Evolutionary conservation across 2,888 invertebrate species (phyloP).

Genomic region (Elysia crispata): DNA sequence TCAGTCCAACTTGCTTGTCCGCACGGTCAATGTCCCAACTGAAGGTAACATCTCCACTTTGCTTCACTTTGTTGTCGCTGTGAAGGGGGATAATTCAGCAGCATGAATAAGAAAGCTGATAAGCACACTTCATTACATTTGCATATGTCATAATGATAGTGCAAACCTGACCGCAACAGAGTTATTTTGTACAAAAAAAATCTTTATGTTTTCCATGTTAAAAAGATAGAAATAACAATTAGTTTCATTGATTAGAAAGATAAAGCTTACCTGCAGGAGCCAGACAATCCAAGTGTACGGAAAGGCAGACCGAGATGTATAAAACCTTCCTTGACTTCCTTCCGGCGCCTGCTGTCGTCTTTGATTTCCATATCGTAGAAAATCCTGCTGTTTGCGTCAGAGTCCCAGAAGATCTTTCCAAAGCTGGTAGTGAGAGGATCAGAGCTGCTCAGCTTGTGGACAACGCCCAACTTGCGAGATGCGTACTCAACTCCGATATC

Average conservation of each 20-base stretch:
- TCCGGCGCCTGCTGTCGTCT: slow-evolving; percentile 30
- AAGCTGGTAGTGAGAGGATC: slow-evolving; percentile 46
- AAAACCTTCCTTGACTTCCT: slow-evolving; percentile 43
- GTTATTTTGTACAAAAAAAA: no score
- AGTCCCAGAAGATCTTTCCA: slow-evolving; percentile 59
- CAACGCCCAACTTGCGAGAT: slow-evolving; percentile 57
- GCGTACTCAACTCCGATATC: slow-evolving; percentile 49
- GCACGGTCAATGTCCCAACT: slow-evolving; percentile 69
- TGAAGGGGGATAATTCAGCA: no score
- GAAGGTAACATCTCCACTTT: slow-evolving; percentile 53
- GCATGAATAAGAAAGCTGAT: no score
- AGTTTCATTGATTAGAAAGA: neutral
- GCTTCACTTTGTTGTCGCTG: slow-evolving; percentile 32
- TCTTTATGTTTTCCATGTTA: no score
- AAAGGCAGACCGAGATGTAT: slow-evolving; percentile 56
- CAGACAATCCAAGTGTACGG: slow-evolving; percentile 50
- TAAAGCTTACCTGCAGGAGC: slow-evolving; percentile 25
- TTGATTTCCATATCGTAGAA: slow-evolving; percentile 47
- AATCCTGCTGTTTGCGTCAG: slow-evolving; percentile 52
- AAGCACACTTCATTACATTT: no score
- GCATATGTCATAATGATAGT: no score
- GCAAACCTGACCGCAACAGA: no score
- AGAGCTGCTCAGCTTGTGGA: slow-evolving; percentile 50
- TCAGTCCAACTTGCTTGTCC: slow-evolving; percentile 60
- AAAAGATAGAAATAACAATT: no score